Evolutionary conservation across 2,797 vertebrate species (phyloP).

Genomic region (Pangasius larnaudii): DNA sequence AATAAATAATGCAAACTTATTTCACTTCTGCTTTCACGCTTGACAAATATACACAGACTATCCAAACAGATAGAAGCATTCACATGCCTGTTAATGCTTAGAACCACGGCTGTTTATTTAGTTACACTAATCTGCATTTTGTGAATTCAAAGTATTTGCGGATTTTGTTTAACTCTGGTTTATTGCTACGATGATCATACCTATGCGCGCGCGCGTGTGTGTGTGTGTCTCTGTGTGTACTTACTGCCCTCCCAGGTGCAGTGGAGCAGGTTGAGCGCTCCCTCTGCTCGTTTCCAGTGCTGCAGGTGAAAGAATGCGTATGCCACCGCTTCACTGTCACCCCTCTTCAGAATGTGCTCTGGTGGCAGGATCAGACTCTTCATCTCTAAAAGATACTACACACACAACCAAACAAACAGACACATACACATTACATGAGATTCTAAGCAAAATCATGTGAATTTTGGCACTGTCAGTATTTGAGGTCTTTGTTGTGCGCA

Average conservation of each 20-base stretch:
- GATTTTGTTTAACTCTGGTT: background rate
- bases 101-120: background rate
- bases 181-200: background rate
- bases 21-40: background rate
- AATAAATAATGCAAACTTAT: background rate
- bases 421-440: background rate
- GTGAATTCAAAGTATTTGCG: background rate
- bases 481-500: background rate
- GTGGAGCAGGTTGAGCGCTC: conserved; percentile 94
- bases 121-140: background rate
- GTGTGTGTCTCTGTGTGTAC: conserved; percentile 53
- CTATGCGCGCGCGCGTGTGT: background rate
- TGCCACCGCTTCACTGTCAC: conserved; percentile 96
- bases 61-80: background rate
- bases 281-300: conserved; percentile 98
- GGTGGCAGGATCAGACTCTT: conserved; percentile 98
- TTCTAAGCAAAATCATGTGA: background rate
- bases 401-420: conserved; percentile 53
- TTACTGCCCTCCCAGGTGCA: conserved; percentile 98
- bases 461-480: conserved; percentile 53
- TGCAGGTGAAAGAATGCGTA: conserved; percentile 99
- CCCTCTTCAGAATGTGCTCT: conserved; percentile 97
- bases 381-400: conserved; percentile 98
- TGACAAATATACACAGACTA: background rate
- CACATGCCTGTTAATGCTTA: background rate